phyloP scores from a whole-genome alignment of 1,140 invertebrate species.

The Magallana ariakensis region DNA sequence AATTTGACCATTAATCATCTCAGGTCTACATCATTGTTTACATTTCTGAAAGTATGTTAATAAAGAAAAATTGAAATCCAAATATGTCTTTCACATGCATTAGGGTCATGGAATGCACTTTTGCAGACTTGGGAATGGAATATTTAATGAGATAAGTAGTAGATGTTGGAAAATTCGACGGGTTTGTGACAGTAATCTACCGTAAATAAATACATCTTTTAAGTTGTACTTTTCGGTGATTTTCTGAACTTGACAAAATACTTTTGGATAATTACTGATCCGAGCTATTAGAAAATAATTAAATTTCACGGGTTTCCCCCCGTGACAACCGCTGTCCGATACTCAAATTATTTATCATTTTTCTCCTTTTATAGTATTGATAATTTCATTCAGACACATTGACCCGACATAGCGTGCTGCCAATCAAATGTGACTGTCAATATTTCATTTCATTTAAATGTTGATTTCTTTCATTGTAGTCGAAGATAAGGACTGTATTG shows the following conservation, averaged over 20 bases:
- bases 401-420: not conserved
- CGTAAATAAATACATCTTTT: not conserved
- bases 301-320: not conserved
- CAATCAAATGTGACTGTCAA: slow-evolving; percentile 18
- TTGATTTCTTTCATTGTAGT: slow-evolving; percentile 17
- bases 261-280: slow-evolving; percentile 7
- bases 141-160: no score
- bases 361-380: not conserved
- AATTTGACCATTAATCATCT: not conserved
- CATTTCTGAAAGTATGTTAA: not conserved
- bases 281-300: not conserved
- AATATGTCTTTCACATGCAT: not conserved
- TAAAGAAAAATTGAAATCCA: not conserved
- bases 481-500: not conserved
- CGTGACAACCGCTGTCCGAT: slow-evolving; percentile 9
- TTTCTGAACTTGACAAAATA: not conserved
- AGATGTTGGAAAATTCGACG: not conserved
- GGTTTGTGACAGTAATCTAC: not conserved
- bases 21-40: not conserved
- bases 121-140: not conserved
- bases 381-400: not conserved
- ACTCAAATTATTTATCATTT: slow-evolving; percentile 20
- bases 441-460: slow-evolving; percentile 31
- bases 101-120: not conserved
- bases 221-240: not conserved